Evolutionary conservation across 1,140 invertebrate species (phyloP), one percentile per base, ranked within the genome.

Genomic region (Andricus grossulariae): DNA sequence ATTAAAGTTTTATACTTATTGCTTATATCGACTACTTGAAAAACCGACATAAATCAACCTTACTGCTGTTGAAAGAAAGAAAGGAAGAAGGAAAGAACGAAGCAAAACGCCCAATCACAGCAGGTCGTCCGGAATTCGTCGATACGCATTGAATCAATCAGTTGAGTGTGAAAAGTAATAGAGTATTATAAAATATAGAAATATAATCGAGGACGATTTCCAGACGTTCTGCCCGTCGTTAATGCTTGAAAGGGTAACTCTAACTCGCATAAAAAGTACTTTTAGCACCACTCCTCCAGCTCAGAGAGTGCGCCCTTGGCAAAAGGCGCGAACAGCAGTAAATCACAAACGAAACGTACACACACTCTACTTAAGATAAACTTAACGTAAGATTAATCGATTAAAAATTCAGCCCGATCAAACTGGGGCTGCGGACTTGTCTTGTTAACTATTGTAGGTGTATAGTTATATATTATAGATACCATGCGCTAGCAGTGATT

Each of bases 381-480:
- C 80, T 87, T 86, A 82, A 83, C 75, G 70, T 83, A 84, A 82
- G 78, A 83, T 84, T 87, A 85, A 87, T 87, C 82, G 79, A 87
- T 83, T 82, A 73, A 79, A 84, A 79, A 83, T 79, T 78, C 71
- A 72, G 79, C 81, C 83, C 83, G 79, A 75, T 76, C 79, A 77
- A 45, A 76, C 70, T 82, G 57, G 78, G 85, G 76, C 80, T 79
- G 72, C 84, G 83, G 82, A 88, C 84, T 89, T 90, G 86, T 88
- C 85, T 89, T 89, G 88, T 90, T 90, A 89, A 89, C 86, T 90
- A 90, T 84, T 90, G 83, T 90, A 90, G 86, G 81, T 88, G 84
- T 88, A 89, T 89, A 88, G 85, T 86, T 87, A 83, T 83, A 82
- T 84, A 82, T 77, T 79, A 83, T 80, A 83, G 81, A 84, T 87